phyloP scores from a whole-genome alignment of 2,888 invertebrate species.

The Papilio gigon region DNA sequence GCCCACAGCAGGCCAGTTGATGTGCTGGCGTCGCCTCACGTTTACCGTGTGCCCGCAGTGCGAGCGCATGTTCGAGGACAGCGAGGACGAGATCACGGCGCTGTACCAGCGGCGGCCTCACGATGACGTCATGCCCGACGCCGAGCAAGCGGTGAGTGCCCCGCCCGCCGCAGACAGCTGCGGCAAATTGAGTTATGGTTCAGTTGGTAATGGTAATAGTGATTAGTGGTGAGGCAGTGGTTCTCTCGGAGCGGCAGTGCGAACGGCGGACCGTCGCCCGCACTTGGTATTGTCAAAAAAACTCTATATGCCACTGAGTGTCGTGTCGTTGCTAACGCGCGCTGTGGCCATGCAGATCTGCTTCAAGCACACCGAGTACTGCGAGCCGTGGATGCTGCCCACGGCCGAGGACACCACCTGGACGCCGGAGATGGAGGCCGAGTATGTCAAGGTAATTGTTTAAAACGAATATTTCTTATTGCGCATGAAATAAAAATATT shows the following conservation, averaged over 20 bases:
- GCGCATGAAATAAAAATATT: background rate
- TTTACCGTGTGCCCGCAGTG: too few relatives aligned
- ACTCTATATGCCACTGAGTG: too few relatives aligned
- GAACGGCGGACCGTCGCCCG: too few relatives aligned
- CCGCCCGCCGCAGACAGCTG: too few relatives aligned
- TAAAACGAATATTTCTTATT: background rate
- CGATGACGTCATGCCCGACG: constrained; percentile 77
- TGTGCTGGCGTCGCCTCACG: too few relatives aligned
- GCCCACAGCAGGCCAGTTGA: background rate
- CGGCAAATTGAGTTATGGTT: too few relatives aligned
- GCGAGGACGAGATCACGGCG: constrained; percentile 85
- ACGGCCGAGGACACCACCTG: constrained; percentile 72
- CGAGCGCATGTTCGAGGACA: constrained; percentile 86
- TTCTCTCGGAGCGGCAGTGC: too few relatives aligned
- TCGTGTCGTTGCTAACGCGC: background rate
- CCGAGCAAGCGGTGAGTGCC: constrained; percentile 63
- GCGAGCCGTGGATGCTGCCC: constrained; percentile 79
- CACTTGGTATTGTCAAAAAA: too few relatives aligned
- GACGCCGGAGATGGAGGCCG: constrained; percentile 71
- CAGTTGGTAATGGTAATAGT: too few relatives aligned
- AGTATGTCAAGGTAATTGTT: constrained; percentile 64
- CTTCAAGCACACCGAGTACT: constrained; percentile 70
- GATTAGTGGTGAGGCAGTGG: too few relatives aligned
- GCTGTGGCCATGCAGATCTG: constrained; percentile 65
- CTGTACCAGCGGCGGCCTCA: constrained; percentile 79